Percentiles rank a stretch among this genome's conserved stretches.
These are phyloP conservation scores for Apamea anceps DNA, from an alignment of 2,888 invertebrate species.

Conservation along the genomic window DNA sequence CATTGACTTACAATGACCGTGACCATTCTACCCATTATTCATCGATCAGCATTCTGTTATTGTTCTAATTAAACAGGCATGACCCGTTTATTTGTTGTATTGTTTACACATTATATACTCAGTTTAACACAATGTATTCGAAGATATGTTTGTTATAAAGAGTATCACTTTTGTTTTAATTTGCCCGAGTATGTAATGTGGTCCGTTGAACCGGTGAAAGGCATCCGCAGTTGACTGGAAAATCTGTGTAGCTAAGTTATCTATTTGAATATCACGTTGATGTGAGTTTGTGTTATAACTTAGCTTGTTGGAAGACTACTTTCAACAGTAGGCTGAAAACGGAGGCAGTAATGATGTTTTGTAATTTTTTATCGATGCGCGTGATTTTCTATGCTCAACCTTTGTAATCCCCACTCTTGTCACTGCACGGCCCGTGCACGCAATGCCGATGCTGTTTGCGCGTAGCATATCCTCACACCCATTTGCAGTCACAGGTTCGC, in stretches of 20 bases:
- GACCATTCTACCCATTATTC: slow-evolving; percentile 44
- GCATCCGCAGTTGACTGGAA: slow-evolving; percentile 42
- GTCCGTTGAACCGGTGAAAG: slow-evolving; percentile 19
- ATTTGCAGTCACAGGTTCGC: not conserved
- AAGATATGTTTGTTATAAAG: slow-evolving; percentile 45
- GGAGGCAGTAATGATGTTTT: not conserved
- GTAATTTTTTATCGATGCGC: not conserved
- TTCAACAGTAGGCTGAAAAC: not conserved
- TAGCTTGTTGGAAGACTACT: not conserved
- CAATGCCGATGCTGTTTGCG: not conserved
- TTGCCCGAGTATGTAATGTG: slow-evolving; percentile 8
- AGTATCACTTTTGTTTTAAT: slow-evolving; percentile 45
- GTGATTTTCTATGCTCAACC: not conserved
- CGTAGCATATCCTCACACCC: not conserved
- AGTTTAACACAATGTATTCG: slow-evolving; percentile 32
- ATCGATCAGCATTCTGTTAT: slow-evolving; percentile 57
- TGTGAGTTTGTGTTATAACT: not conserved
- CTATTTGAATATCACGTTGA: slow-evolving; percentile 4
- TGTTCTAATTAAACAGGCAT: slow-evolving; percentile 61
- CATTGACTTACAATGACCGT: slow-evolving; percentile 34
- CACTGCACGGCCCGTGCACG: too few species aligned
- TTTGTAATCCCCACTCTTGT: not conserved
- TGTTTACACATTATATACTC: slow-evolving; percentile 44
- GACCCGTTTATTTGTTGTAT: slow-evolving; percentile 51
- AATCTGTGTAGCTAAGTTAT: slow-evolving; percentile 11